Conservation (phyloP, 1,140 invertebrate species). For the Magallana ariakensis region DNA sequence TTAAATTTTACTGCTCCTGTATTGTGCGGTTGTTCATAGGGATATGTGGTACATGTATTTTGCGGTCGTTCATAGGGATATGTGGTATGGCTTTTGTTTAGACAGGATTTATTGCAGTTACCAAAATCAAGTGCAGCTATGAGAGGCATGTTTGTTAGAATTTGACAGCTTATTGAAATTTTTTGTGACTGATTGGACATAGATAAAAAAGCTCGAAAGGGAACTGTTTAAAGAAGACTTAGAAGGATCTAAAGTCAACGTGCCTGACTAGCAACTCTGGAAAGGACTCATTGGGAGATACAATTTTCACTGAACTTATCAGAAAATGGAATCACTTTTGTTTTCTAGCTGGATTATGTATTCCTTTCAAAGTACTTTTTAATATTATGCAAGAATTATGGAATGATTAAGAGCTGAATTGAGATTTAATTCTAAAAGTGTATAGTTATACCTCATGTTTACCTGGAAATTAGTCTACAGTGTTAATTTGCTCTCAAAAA, state of each 20-base stretch:
- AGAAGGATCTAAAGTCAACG: not conserved
- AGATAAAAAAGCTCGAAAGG: not conserved
- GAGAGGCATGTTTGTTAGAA: not conserved
- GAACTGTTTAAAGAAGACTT: conserved; percentile 8
- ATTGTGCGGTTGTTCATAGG: not conserved
- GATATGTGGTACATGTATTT: not conserved
- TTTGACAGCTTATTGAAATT: conserved; percentile 7
- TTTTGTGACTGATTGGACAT: not conserved
- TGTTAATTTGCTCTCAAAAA: not conserved
- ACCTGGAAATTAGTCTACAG: not conserved
- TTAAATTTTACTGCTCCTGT: not conserved
- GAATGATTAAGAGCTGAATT: not conserved
- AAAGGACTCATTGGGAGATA: not conserved
- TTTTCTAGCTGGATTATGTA: not conserved
- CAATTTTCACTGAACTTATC: not conserved
- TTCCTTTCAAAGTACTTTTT: not conserved
- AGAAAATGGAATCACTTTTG: not conserved
- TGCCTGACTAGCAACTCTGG: not conserved
- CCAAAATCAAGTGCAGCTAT: conserved; percentile 7
- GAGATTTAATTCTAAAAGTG: not conserved
- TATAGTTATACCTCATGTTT: not conserved
- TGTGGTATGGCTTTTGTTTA: not conserved
- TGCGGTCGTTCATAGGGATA: not conserved
- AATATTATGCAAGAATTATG: not conserved
- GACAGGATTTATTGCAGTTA: not conserved